These are phyloP conservation scores for Ridgeia piscesae DNA, from an alignment of 1,140 invertebrate genomes.

Conservation along the genomic window DNA sequence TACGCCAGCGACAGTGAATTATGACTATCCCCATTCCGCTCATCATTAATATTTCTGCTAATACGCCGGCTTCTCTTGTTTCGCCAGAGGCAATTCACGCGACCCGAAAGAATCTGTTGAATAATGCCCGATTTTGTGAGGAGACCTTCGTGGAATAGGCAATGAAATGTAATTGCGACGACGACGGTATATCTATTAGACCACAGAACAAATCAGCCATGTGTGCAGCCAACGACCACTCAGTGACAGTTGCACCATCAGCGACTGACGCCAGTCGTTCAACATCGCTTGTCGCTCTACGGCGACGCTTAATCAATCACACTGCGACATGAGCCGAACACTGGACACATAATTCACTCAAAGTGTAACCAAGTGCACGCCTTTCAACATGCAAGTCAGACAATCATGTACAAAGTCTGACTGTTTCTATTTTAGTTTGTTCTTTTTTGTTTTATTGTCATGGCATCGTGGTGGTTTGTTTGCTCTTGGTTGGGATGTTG, in stretches of 20 bases:
- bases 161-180: not conserved
- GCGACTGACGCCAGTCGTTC: not conserved
- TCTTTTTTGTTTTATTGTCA: no score
- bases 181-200: not conserved
- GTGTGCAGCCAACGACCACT: not conserved
- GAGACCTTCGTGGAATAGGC: not conserved
- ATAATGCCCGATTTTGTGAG: not conserved
- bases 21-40: not conserved
- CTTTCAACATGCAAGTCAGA: no score
- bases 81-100: not conserved
- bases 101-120: not conserved
- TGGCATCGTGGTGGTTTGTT: no score
- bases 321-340: not conserved
- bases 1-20: not conserved
- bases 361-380: not conserved
- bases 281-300: not conserved
- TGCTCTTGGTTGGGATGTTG: no score
- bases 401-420: not conserved
- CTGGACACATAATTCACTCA: not conserved
- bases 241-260: not conserved
- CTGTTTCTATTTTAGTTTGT: not conserved
- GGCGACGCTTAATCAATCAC: not conserved
- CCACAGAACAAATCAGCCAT: not conserved
- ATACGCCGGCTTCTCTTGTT: not conserved
- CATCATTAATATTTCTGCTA: not conserved